Base-by-base conservation (phyloP, 1,140 invertebrate species). In the Eueides isabella region DNA sequence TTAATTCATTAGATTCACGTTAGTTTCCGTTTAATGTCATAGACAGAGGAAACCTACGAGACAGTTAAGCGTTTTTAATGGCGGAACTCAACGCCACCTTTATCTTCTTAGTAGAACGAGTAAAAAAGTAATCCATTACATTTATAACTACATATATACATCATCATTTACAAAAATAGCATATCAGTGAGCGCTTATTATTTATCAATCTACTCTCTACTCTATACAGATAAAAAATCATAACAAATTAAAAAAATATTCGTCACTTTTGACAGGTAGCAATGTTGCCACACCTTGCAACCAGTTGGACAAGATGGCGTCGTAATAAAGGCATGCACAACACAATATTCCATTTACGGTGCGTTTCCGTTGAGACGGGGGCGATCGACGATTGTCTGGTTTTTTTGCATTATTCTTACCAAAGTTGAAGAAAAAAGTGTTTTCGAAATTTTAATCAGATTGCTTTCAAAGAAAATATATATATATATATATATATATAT, bases 321-420 rank as follows among this genome's bases (percentile, higher is more conserved):
- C 48, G 73, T 67, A 69, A 72, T 77, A 75, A 80, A 78, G 74
- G 73, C 72, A 78, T 78, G 73, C 76, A 66, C 72, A 76, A 76
- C 76, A 69, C 72, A 76, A 74, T 80, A 77, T 75, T 78, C 76
- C 79, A 78, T 80, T 80, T 80, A 80, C 71, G 76, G 79, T 16
- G 62, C 65, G 69, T 78, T 80, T 80, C 79, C 79, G 79, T 78
- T 78, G 76, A 63, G 72, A 41, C 73, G 44, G 61, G 70, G 70
- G 38, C 70, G 38, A 66, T 41, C 31, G 63, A 48, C n/a, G 55
- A 69, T 69, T 69, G 67, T 62, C 31, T 29, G 67, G 55, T 62
- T 68, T 67, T 68, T 69, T 69, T 69, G 31, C 55, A 61, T 69
- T 69, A 69, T 69, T 35, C 31, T 61, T 35, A 38, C 55, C 44